These are phyloP conservation scores for Temnothorax curvispinosus DNA, from an alignment of 1,140 invertebrate species.

Conservation along the genomic window DNA sequence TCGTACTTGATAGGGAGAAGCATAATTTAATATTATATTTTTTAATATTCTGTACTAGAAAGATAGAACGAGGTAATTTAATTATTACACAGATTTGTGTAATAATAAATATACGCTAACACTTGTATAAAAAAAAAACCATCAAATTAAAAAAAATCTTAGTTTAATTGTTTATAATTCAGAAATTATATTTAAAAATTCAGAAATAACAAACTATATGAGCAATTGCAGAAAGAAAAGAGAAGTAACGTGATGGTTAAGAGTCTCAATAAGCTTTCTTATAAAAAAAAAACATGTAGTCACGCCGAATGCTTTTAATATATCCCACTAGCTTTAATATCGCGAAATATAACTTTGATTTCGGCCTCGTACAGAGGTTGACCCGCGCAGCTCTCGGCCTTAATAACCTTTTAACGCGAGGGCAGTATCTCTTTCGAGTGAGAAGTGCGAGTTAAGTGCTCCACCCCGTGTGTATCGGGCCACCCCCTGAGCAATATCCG, in stretches of 20 bases:
- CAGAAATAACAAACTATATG: not conserved
- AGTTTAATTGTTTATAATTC: not conserved
- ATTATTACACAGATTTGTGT: not conserved
- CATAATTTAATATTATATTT: not conserved
- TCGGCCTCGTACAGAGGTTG: constrained; percentile 23
- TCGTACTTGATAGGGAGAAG: not conserved
- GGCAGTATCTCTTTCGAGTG: constrained; percentile 27
- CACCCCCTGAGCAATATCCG: constrained; percentile 4
- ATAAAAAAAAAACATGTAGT: not conserved
- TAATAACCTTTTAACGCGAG: constrained; percentile 51
- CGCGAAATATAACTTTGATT: constrained; percentile 12
- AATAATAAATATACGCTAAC: not conserved
- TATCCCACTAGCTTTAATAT: not conserved
- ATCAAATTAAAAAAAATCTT: not conserved
- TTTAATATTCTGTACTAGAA: not conserved
- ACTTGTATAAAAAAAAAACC: not conserved
- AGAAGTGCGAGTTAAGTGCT: constrained; percentile 43
- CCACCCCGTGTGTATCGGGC: not conserved
- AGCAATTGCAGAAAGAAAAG: not conserved
- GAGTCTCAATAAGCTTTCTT: constrained; percentile 2
- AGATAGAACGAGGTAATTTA: not conserved
- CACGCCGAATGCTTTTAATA: constrained; percentile 1
- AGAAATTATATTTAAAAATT: not conserved
- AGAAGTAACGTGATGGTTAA: too few species aligned
- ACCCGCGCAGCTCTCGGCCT: constrained; percentile 35